phyloP scores from a whole-genome alignment of 2,113 vertebrate species.

The Phocoena sinus region DNA sequence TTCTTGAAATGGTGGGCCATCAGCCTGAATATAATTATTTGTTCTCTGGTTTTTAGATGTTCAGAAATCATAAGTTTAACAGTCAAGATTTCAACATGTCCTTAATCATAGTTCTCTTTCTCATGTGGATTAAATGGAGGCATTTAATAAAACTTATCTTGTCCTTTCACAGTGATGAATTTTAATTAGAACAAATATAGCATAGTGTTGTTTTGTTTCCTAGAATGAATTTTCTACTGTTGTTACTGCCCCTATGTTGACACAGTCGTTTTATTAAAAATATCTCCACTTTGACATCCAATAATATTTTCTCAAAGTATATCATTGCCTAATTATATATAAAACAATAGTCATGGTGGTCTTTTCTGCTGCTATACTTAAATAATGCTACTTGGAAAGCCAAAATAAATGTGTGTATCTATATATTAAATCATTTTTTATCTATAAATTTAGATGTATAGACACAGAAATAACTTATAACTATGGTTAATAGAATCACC shows the following conservation, averaged over 20 bases:
- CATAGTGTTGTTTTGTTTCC: not conserved
- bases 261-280: not conserved
- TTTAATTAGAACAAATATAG: constrained; percentile 21
- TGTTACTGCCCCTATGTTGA: not conserved
- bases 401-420: not conserved
- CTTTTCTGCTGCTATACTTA: not conserved
- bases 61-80: constrained; percentile 19
- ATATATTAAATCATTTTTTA: not conserved
- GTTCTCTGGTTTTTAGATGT: not conserved
- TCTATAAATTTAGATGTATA: not conserved
- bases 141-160: not conserved
- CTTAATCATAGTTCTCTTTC: constrained; percentile 35
- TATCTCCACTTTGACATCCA: not conserved
- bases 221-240: not conserved
- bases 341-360: not conserved
- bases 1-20: constrained; percentile 19
- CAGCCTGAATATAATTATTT: not conserved
- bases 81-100: not conserved
- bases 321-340: not conserved
- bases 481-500: not conserved
- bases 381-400: not conserved
- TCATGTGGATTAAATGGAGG: not conserved
- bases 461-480: not conserved
- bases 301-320: not conserved
- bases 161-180: not conserved